These are phyloP conservation scores for Caenorhabditis zanzibari DNA, from an alignment of 2,888 invertebrate genomes.

Conservation along the genomic window DNA sequence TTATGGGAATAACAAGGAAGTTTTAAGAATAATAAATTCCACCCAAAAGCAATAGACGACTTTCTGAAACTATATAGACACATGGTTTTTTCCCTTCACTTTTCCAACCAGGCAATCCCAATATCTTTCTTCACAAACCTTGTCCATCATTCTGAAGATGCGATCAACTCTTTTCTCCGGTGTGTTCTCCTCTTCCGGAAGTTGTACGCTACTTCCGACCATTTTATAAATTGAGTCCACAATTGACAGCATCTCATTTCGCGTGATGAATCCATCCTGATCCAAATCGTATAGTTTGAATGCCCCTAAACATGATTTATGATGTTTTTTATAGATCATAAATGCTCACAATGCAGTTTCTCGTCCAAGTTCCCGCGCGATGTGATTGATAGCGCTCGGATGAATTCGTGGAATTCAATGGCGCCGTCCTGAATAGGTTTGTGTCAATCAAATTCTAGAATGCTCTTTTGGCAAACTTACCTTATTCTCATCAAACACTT, in stretches of 20 bases:
- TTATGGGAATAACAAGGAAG: no score
- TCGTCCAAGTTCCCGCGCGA: slow-evolving; percentile 98
- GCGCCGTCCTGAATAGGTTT: slow-evolving; percentile 94
- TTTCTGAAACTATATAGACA: no score
- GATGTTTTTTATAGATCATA: neutral
- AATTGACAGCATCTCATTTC: slow-evolving; percentile 97
- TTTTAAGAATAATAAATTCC: no score
- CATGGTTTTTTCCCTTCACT: no score
- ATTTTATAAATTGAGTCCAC: slow-evolving; percentile 98
- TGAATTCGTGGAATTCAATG: slow-evolving; percentile 99
- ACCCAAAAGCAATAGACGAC: no score
- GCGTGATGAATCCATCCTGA: slow-evolving; percentile 95
- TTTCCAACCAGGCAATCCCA: no score
- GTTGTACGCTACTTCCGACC: slow-evolving; percentile 88
- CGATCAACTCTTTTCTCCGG: slow-evolving; percentile 94
- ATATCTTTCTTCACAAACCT: slow-evolving; percentile 82
- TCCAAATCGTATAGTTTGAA: slow-evolving; percentile 96
- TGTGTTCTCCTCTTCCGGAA: slow-evolving; percentile 83
- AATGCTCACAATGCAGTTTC: slow-evolving; percentile 93
- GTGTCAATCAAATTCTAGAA: neutral
- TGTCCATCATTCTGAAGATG: slow-evolving; percentile 99
- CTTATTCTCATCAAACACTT: slow-evolving; percentile 98
- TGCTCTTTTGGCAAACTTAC: slow-evolving; percentile 85
- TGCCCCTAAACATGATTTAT: slow-evolving; percentile 89
- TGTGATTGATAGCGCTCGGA: slow-evolving; percentile 97